A percentile compares a stretch with the other conserved stretches of the same genome.
Conservation (phyloP, 2,888 invertebrate genomes). For the Synanthedon formicaeformis region DNA sequence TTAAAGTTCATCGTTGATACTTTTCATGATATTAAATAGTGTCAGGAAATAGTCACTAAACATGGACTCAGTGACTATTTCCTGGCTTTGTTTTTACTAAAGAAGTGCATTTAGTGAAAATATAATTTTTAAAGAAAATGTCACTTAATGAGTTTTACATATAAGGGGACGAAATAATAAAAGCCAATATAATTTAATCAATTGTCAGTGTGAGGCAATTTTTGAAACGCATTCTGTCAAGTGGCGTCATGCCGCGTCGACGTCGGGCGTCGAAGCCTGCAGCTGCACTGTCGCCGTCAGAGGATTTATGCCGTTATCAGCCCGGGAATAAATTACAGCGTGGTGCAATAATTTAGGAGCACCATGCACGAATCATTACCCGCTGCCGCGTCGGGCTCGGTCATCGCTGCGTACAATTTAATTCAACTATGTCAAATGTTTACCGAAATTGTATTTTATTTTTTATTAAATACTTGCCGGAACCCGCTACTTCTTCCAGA, state of each 20-base stretch:
- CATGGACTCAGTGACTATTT: no score
- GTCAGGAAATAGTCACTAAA: no score
- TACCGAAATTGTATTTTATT: constrained; percentile 9
- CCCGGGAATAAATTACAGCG: constrained; percentile 61
- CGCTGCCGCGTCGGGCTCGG: constrained; percentile 45
- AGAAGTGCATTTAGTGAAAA: no score
- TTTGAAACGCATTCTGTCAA: constrained; percentile 33
- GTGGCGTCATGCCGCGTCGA: constrained; percentile 55
- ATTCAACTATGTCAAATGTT: constrained; percentile 58
- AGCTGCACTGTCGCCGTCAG: constrained; percentile 47
- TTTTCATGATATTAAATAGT: no score
- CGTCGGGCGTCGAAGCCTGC: constrained; percentile 47
- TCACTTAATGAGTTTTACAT: neutral
- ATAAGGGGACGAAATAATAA: neutral
- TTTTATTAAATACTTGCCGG: no score
- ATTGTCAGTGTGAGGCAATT: constrained; percentile 6
- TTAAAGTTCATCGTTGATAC: no score
- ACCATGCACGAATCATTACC: constrained; percentile 68
- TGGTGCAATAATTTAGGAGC: constrained; percentile 66
- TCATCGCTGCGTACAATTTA: constrained; percentile 37
- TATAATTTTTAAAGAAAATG: no score
- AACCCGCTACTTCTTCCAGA: no score
- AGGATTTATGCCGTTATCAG: constrained; percentile 67
- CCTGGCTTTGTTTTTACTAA: no score
- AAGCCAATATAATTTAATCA: constrained; percentile 5